Evolutionary conservation across 2,113 vertebrate genomes (phyloP).

Genomic region (Psammodynastes pulverulentus): DNA sequence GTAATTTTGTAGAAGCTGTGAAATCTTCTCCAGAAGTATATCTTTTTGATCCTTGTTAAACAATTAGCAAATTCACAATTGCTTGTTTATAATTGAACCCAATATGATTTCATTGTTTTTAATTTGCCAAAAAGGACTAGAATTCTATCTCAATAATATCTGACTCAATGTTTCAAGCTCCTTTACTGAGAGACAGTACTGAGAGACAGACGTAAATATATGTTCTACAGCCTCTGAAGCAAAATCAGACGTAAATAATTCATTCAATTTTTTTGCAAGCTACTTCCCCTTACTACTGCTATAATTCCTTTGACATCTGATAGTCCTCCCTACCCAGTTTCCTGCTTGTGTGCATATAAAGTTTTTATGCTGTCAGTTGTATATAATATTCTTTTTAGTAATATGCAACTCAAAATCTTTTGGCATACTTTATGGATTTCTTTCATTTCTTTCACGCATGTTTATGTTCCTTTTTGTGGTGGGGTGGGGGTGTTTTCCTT

Average conservation of each 20-base stretch:
- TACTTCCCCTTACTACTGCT: neutral
- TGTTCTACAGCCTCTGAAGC: neutral
- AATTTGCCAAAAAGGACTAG: neutral
- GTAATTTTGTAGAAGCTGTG: neutral
- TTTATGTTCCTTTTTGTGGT: neutral
- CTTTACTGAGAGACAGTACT: too few species aligned
- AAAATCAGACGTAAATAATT: neutral
- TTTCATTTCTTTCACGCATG: neutral
- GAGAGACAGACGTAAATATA: neutral
- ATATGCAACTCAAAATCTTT: neutral
- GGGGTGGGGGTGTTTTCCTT: neutral
- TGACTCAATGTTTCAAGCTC: neutral
- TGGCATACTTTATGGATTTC: neutral
- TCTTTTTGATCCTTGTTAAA: neutral
- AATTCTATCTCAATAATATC: neutral
- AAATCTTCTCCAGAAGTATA: neutral
- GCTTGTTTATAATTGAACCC: neutral
- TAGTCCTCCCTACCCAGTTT: neutral
- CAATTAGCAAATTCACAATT: neutral
- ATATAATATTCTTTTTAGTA: neutral
- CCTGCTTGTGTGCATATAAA: neutral
- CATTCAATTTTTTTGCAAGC: neutral
- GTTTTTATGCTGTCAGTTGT: neutral
- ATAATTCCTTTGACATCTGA: neutral
- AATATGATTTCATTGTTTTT: neutral